These are phyloP conservation scores for Aphaenogaster rudis DNA, from an alignment of 1,140 invertebrate genomes.

Conservation along the genomic window DNA sequence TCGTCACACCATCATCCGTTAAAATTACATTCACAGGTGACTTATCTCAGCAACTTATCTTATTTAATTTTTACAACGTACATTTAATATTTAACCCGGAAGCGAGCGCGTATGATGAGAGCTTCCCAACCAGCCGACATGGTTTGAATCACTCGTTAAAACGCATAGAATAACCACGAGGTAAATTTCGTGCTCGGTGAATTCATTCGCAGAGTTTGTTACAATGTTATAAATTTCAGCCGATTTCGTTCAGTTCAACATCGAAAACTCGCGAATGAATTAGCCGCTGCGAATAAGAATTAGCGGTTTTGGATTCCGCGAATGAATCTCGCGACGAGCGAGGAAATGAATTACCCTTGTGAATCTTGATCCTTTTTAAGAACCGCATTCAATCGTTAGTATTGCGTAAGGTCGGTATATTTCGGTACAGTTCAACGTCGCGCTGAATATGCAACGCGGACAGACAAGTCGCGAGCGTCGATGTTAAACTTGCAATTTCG, in stretches of 20 bases:
- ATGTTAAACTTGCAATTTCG: conserved; percentile 53
- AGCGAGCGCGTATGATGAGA: not conserved
- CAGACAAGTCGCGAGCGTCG: conserved; percentile 5
- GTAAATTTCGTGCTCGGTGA: conserved; percentile 31
- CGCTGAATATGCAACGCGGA: conserved; percentile 44
- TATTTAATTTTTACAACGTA: conserved; percentile 53
- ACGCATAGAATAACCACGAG: conserved; percentile 12
- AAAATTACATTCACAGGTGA: conserved; percentile 38
- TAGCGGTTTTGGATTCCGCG: conserved; percentile 23
- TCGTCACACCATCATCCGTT: not conserved
- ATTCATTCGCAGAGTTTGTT: conserved; percentile 16
- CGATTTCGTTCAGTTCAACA: conserved; percentile 3
- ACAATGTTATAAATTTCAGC: conserved; percentile 29
- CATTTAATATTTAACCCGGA: conserved; percentile 35
- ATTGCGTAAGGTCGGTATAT: conserved; percentile 8
- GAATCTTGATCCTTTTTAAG: conserved; percentile 33
- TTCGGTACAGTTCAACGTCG: conserved; percentile 18
- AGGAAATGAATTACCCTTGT: conserved; percentile 28
- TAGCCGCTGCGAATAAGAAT: conserved; percentile 10
- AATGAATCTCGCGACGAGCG: not conserved
- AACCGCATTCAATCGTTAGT: conserved; percentile 37
- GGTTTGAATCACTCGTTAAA: conserved; percentile 39
- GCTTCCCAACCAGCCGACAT: not conserved
- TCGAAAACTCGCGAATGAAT: conserved; percentile 16
- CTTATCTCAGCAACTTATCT: conserved; percentile 19